Percentiles rank a stretch among this genome's conserved stretches.
Evolutionary conservation across 2,113 vertebrate genomes (phyloP).

Genomic region (Pseudolaguvia tuberculata): DNA sequence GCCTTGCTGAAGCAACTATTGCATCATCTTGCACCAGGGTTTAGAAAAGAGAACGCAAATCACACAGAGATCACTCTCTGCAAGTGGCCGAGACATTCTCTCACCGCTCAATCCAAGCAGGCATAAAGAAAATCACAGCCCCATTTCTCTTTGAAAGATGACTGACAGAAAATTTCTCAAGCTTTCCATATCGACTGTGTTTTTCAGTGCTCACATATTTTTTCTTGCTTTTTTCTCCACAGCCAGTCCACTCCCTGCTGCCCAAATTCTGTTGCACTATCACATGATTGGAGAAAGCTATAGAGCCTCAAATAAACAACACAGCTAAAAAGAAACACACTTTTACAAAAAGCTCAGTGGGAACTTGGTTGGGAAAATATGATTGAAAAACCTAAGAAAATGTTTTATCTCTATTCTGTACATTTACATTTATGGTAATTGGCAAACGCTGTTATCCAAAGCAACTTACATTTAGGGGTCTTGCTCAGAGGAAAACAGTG

Average conservation of each 20-base stretch:
- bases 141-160: slow-evolving; percentile 50
- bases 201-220: neutral
- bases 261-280: neutral
- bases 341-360: slow-evolving; percentile 41
- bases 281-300: neutral
- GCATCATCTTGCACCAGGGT: slow-evolving; percentile 49
- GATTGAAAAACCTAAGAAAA: slow-evolving; percentile 53
- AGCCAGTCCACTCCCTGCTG: slow-evolving; percentile 13
- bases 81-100: slow-evolving; percentile 47
- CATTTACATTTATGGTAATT: too few species aligned
- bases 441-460: too few species aligned
- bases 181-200: slow-evolving; percentile 5
- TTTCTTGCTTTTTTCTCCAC: neutral
- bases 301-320: slow-evolving; percentile 2
- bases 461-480: too few species aligned
- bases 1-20: slow-evolving; percentile 53
- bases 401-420: slow-evolving; percentile 59
- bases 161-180: slow-evolving; percentile 23
- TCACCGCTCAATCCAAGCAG: slow-evolving; percentile 47
- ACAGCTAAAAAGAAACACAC: neutral
- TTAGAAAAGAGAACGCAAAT: slow-evolving; percentile 45
- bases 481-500: too few species aligned
- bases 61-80: slow-evolving; percentile 47
- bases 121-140: slow-evolving; percentile 47
- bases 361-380: slow-evolving; percentile 54